These are phyloP conservation scores for Campaea margaritaria DNA, from an alignment of 2,888 invertebrate genomes.

Conservation along the genomic window DNA sequence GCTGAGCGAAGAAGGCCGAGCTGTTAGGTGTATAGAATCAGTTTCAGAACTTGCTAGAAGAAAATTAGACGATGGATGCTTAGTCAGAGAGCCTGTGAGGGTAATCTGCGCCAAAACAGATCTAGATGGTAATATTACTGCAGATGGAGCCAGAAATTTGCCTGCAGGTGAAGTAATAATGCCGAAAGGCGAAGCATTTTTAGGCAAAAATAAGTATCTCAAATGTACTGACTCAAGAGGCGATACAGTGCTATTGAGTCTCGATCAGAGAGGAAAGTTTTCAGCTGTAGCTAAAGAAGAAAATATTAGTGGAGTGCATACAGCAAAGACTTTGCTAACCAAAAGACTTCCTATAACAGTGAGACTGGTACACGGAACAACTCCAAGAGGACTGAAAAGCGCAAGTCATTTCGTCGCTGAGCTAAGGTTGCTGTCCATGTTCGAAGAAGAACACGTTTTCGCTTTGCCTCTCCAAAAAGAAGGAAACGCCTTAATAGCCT, in stretches of 20 bases:
- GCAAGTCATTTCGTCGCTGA: constrained; percentile 94
- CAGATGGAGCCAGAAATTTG: constrained; percentile 90
- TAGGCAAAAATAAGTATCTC: constrained; percentile 91
- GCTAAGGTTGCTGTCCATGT: constrained; percentile 91
- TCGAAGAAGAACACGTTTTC: constrained; percentile 94
- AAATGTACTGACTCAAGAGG: constrained; percentile 95
- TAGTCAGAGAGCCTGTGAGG: constrained; percentile 92
- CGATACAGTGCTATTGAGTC: constrained; percentile 91
- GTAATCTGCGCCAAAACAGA: constrained; percentile 88
- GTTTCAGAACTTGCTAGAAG: constrained; percentile 93
- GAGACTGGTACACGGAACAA: constrained; percentile 95
- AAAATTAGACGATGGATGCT: constrained; percentile 89
- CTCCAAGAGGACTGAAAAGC: constrained; percentile 93
- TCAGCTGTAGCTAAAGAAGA: constrained; percentile 96
- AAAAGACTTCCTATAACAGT: constrained; percentile 97
- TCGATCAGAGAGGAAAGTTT: constrained; percentile 96
- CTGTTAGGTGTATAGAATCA: constrained; percentile 95
- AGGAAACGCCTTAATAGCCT: constrained; percentile 90
- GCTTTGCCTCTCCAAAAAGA: constrained; percentile 93
- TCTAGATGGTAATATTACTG: constrained; percentile 86
- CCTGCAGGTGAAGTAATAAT: constrained; percentile 94
- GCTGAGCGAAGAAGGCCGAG: constrained; percentile 96
- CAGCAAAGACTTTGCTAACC: constrained; percentile 93
- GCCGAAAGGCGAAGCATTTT: constrained; percentile 89
- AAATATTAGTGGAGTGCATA: constrained; percentile 97